Percentiles rank a stretch among this genome's conserved stretches.
These are phyloP conservation scores for Parazoanthus atlanticus DNA, from an alignment of 92 coral and sea anemone genomes.

Conservation along the genomic window DNA sequence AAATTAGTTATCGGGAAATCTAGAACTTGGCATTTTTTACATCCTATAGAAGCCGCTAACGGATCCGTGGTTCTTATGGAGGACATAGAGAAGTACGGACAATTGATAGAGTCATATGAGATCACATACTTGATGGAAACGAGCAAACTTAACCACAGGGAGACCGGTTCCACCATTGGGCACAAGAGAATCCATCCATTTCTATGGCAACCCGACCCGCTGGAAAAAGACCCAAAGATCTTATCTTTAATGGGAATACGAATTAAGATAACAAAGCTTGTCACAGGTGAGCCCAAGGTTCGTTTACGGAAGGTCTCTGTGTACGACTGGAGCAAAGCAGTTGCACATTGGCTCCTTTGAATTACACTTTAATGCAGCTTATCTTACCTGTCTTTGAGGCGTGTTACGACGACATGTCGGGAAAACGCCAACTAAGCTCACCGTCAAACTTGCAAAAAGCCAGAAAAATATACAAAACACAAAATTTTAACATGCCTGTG, in stretches of 20 bases:
- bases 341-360: slow-evolving; percentile 29
- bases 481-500: too few species aligned
- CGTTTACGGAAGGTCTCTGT: slow-evolving; percentile 63
- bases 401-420: too few species aligned
- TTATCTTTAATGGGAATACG: slow-evolving; percentile 49
- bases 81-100: slow-evolving; percentile 62
- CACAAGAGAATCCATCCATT: slow-evolving; percentile 84
- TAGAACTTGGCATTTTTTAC: slow-evolving; percentile 47
- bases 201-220: slow-evolving; percentile 33
- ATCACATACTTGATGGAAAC: slow-evolving; percentile 46
- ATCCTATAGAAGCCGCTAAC: slow-evolving; percentile 31
- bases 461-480: too few species aligned
- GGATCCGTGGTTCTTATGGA: slow-evolving; percentile 83
- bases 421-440: too few species aligned
- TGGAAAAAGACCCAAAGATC: slow-evolving; percentile 9
- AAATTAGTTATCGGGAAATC: slow-evolving; percentile 31
- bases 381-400: too few species aligned
- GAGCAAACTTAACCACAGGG: slow-evolving; percentile 23
- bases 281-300: slow-evolving; percentile 46
- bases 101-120: slow-evolving; percentile 60
- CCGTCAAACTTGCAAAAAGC: too few species aligned
- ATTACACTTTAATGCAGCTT: too few species aligned
- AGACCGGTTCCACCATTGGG: slow-evolving; percentile 68
- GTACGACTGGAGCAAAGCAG: slow-evolving; percentile 75
- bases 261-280: slow-evolving; percentile 53